phyloP scores from a whole-genome alignment of 2,113 vertebrate species.

The Bos indicus region DNA sequence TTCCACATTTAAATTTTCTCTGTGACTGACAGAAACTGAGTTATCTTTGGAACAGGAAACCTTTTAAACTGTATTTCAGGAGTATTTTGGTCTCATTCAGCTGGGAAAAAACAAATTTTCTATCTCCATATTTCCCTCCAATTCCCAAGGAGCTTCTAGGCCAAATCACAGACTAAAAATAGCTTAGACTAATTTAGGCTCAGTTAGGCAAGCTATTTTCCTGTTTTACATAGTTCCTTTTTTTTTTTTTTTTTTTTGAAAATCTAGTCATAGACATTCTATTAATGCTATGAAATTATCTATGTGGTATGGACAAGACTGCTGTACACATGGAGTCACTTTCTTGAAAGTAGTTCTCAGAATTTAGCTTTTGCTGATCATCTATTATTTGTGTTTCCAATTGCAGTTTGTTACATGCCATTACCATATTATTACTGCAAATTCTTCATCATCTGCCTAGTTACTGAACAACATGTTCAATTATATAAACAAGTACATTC shows the following conservation, averaged over 20 bases:
- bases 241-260: not conserved
- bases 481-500: not conserved
- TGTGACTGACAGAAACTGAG: conserved; percentile 54
- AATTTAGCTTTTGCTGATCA: not conserved
- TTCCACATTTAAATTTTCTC: conserved; percentile 58
- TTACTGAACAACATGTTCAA: not conserved
- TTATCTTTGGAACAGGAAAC: conserved; percentile 61
- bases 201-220: conserved; percentile 43
- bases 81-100: conserved; percentile 65
- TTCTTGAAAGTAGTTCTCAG: conserved; percentile 2
- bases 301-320: not conserved
- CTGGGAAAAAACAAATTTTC: conserved; percentile 67
- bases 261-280: conserved; percentile 41
- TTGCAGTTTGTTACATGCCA: not conserved
- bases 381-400: not conserved
- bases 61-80: conserved; percentile 65
- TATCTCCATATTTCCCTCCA: conserved; percentile 55
- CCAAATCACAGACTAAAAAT: conserved; percentile 69
- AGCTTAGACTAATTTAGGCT: conserved; percentile 60
- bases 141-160: conserved; percentile 58
- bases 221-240: conserved; percentile 3
- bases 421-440: not conserved
- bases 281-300: conserved; percentile 32
- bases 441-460: not conserved
- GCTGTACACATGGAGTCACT: not conserved